phyloP scores from a whole-genome alignment of 2,888 invertebrate genomes.

The Spodoptera littoralis region DNA sequence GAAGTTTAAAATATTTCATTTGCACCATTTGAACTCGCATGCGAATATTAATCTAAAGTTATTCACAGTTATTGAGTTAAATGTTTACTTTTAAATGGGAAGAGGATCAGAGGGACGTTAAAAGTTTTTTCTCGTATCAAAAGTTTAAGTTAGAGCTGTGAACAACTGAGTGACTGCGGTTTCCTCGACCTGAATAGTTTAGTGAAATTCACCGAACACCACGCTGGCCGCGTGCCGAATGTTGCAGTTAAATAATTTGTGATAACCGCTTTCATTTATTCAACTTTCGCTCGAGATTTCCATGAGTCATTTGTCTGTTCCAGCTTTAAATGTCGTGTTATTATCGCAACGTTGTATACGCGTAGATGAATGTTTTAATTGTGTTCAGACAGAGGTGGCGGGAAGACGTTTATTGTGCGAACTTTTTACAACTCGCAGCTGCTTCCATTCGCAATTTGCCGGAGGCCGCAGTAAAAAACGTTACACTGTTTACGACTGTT shows the following conservation, averaged over 20 bases:
- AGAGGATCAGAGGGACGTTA: conserved; percentile 58
- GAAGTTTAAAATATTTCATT: conserved; percentile 50
- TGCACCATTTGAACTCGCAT: conserved; percentile 44
- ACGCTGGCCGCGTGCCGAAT: conserved; percentile 84
- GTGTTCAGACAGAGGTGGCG: conserved; percentile 65
- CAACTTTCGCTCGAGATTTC: conserved; percentile 75
- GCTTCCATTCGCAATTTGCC: conserved; percentile 73
- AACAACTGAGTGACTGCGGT: conserved; percentile 83
- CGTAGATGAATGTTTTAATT: conserved; percentile 63
- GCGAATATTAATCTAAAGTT: conserved; percentile 47
- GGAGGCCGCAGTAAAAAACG: conserved; percentile 71
- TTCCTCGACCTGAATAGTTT: conserved; percentile 85
- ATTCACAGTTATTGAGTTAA: conserved; percentile 50
- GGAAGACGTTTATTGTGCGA: conserved; percentile 73
- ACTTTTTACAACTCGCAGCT: conserved; percentile 79
- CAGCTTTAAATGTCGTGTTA: conserved; percentile 55
- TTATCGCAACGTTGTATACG: conserved; percentile 42
- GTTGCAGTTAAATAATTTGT: conserved; percentile 85
- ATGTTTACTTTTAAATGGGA: conserved; percentile 56
- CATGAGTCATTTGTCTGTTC: conserved; percentile 72
- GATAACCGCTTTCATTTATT: conserved; percentile 85
- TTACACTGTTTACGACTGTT: conserved; percentile 68
- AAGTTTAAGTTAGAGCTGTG: conserved; percentile 74
- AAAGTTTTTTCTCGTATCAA: conserved; percentile 66
- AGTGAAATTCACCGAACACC: conserved; percentile 80